phyloP scores from a whole-genome alignment of 1,140 invertebrate species.

The Mesaphorura yosii region DNA sequence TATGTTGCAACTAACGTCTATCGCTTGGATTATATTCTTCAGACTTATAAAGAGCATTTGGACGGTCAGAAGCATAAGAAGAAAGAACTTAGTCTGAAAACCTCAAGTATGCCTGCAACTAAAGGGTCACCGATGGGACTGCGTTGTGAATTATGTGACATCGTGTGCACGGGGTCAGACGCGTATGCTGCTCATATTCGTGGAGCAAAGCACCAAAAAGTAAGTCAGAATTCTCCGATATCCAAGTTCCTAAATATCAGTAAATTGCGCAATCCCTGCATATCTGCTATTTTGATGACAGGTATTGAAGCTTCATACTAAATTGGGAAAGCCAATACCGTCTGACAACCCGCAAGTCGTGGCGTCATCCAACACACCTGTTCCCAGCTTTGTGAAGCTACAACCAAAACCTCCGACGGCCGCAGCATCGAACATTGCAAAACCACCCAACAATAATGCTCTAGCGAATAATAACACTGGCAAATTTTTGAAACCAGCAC shows the following conservation, averaged over 20 bases:
- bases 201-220: slow-evolving; percentile 94
- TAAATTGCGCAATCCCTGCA: too few relatives aligned
- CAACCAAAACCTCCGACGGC: not conserved
- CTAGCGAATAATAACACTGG: slow-evolving; percentile 1
- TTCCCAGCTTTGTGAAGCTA: slow-evolving; percentile 13
- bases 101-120: slow-evolving; percentile 45
- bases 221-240: slow-evolving; percentile 34
- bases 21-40: slow-evolving; percentile 24
- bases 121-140: slow-evolving; percentile 46
- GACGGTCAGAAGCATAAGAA: slow-evolving; percentile 98
- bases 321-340: slow-evolving; percentile 93
- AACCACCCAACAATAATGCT: not conserved
- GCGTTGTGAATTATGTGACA: slow-evolving; percentile 86
- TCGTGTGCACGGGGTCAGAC: slow-evolving; percentile 93
- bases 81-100: slow-evolving; percentile 82
- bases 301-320: slow-evolving; percentile 89
- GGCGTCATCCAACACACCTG: slow-evolving; percentile 32
- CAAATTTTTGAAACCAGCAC: slow-evolving; percentile 35
- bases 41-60: slow-evolving; percentile 93
- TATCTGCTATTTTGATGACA: slow-evolving; percentile 27
- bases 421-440: not conserved
- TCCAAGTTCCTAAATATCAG: too few relatives aligned
- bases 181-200: slow-evolving; percentile 95
- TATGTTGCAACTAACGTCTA: not conserved
- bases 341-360: slow-evolving; percentile 82